Conservation (phyloP, 2,113 vertebrate species). For the Benitochromis conjunctus region DNA sequence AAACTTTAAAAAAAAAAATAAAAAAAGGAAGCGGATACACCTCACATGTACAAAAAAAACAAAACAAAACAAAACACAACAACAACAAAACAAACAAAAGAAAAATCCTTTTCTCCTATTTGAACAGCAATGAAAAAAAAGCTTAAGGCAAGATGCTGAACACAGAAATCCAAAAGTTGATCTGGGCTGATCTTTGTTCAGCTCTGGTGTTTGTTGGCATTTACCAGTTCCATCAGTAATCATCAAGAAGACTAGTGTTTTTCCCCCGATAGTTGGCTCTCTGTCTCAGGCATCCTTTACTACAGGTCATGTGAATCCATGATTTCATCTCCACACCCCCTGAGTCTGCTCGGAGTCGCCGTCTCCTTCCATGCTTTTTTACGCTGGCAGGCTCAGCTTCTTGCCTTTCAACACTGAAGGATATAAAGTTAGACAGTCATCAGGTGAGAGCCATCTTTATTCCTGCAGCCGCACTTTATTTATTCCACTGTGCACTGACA, state of each 20-base stretch:
- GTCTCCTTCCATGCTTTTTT: conserved; percentile 77
- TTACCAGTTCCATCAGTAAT: conserved; percentile 61
- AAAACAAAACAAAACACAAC: no score
- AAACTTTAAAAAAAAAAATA: conserved; percentile 70
- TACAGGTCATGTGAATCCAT: conserved; percentile 63
- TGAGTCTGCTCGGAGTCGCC: conserved; percentile 82
- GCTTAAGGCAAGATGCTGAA: conserved; percentile 94
- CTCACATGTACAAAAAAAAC: conserved; percentile 82
- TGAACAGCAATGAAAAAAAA: conserved; percentile 90
- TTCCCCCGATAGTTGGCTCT: conserved; percentile 72
- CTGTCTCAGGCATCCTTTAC: conserved; percentile 84
- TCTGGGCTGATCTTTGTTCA: conserved; percentile 66
- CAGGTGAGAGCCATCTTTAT: not conserved
- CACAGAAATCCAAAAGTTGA: conserved; percentile 83
- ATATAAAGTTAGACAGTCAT: not conserved
- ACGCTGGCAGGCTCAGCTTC: conserved; percentile 98
- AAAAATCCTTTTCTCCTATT: conserved; percentile 80
- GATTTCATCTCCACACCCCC: conserved; percentile 78
- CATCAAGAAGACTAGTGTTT: conserved; percentile 75
- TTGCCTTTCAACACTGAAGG: conserved; percentile 95
- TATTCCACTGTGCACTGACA: not conserved
- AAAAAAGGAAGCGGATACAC: conserved; percentile 77
- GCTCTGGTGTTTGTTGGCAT: conserved; percentile 77
- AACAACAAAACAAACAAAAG: conserved; percentile 43
- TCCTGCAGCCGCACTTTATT: not conserved